Base-by-base conservation (phyloP, 2,888 invertebrate genomes). In the Thecocarcelia acutangulata region DNA sequence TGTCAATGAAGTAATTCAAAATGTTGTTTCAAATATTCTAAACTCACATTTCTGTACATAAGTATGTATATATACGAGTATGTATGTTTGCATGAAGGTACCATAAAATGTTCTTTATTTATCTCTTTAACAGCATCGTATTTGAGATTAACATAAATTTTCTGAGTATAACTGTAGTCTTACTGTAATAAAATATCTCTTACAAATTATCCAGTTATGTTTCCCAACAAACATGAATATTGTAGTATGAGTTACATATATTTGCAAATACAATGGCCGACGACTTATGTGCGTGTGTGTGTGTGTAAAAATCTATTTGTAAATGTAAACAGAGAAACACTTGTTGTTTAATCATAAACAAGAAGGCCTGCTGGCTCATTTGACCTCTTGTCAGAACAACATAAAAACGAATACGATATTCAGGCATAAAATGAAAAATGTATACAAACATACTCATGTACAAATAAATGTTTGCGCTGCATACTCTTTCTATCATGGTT, bases 301-400 rank as follows among this genome's bases (percentile, higher is more conserved):
- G 28, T 28, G 28, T 28, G 6, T 4, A 28, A 28, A 28, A 4
- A 4, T 28, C 3, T 28, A 28, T 28, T 28, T 28, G 28, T 28
- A 15, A 54, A 13, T 24, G 44, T 28, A 69, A 69, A 44, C 54
- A 44, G 68, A 69, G 44, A 46, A 69, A 56, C 68, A 69, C 68
- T 69, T 69, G 68, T 56, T 69, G 33, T 33, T 69, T 44, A 42
- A 52, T 24, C 52, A 52, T 54, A 21, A 15, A 37, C 40, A 33
- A 28, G 13, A 19, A 19, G 21, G 33, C 8, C 56, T 33, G 44
- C 19, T 33, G 33, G 1, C 33, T 56, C 28, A 44, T 46, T 54
- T 56, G 56, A 69, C 68, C 44, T 56, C 33, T 69, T 56, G 19
- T 56, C 28, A 46, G 15, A 50, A 52, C 15, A 24, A 50, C 1